Percentiles rank a stretch among this genome's conserved stretches.
These are phyloP conservation scores for Exephanes ischioxanthus DNA, from an alignment of 2,888 invertebrate genomes.

Conservation along the genomic window DNA sequence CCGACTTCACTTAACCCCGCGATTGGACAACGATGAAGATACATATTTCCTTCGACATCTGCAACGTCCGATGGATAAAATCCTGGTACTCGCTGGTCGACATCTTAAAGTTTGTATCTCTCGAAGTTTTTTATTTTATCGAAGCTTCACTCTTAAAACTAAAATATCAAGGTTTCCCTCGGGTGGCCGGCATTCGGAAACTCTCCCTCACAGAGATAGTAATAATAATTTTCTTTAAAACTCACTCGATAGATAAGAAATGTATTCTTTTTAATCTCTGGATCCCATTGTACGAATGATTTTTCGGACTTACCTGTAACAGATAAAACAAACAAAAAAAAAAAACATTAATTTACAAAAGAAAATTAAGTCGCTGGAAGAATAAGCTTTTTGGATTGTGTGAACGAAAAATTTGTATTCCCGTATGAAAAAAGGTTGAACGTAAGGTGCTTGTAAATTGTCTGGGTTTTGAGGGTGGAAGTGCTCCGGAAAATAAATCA, in stretches of 20 bases:
- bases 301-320: constrained; percentile 76
- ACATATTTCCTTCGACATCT: constrained; percentile 4
- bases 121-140: too few relatives aligned
- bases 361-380: not conserved
- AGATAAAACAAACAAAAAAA: constrained; percentile 47
- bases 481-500: constrained; percentile 80
- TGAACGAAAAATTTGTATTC: not conserved
- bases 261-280: not conserved
- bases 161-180: too few relatives aligned
- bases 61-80: not conserved
- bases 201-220: too few relatives aligned
- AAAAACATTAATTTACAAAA: not conserved
- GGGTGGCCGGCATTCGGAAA: too few relatives aligned
- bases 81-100: too few relatives aligned
- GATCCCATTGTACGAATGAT: not conserved
- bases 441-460: not conserved
- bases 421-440: not conserved
- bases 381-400: constrained; percentile 59
- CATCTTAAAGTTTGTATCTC: too few relatives aligned
- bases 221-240: not conserved
- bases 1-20: constrained; percentile 2
- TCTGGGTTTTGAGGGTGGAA: constrained; percentile 10
- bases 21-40: not conserved
- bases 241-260: constrained; percentile 50
- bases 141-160: too few relatives aligned